phyloP scores from a whole-genome alignment of 2,113 vertebrate genomes.

The Nymphicus hollandicus region DNA sequence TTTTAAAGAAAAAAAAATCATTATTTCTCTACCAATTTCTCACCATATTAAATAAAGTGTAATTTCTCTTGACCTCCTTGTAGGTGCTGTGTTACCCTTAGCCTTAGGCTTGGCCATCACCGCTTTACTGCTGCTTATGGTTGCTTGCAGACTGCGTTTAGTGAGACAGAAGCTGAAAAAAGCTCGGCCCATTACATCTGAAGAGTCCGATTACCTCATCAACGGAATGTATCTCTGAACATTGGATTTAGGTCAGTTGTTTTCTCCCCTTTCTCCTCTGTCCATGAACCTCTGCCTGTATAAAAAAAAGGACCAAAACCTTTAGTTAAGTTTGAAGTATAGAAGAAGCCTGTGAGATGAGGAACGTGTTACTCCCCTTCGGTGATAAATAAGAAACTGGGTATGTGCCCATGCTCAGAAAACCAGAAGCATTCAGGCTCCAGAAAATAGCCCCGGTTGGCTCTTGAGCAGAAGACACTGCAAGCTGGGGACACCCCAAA shows the following conservation, averaged over 20 bases:
- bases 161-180: slow-evolving; percentile 93
- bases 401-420: not conserved
- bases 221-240: slow-evolving; percentile 97
- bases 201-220: slow-evolving; percentile 99
- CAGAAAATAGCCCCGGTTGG: not conserved
- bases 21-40: not conserved
- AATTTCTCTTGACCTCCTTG: not conserved
- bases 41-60: not conserved
- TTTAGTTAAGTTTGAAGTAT: slow-evolving; percentile 27
- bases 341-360: not conserved
- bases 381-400: not conserved
- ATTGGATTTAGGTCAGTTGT: not conserved
- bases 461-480: not conserved
- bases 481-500: not conserved
- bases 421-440: not conserved
- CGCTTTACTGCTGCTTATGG: slow-evolving; percentile 90
- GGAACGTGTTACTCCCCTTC: not conserved
- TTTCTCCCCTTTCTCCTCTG: slow-evolving; percentile 5
- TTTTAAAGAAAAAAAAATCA: not conserved
- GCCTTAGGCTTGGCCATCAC: slow-evolving; percentile 92
- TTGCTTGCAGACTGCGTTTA: slow-evolving; percentile 86
- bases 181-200: slow-evolving; percentile 91
- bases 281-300: slow-evolving; percentile 40
- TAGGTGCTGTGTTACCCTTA: slow-evolving; percentile 93
- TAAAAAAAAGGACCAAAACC: slow-evolving; percentile 29